Percentiles rank a stretch among this genome's conserved stretches.
Evolutionary conservation across 2,888 invertebrate genomes (phyloP).

Genomic region (Globia sparganii): DNA sequence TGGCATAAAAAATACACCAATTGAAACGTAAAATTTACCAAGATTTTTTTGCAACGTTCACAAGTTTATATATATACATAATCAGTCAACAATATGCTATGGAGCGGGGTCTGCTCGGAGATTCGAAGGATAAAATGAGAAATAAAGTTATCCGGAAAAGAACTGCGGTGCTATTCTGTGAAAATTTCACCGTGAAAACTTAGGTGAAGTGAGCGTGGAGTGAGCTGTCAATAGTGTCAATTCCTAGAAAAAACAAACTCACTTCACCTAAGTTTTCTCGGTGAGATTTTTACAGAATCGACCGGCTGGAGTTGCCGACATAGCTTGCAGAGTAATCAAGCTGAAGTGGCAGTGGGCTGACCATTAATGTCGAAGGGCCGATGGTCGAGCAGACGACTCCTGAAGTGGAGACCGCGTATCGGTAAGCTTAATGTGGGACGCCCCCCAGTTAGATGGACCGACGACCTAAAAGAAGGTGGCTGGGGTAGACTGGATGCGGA

Average conservation of each 20-base stretch:
- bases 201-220: too few relatives aligned
- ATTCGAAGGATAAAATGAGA: neutral
- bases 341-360: neutral
- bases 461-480: too few relatives aligned
- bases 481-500: neutral
- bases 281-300: too few relatives aligned
- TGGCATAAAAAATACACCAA: slow-evolving; percentile 7
- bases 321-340: too few relatives aligned
- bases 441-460: neutral
- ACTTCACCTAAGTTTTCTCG: too few relatives aligned
- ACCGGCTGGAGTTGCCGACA: too few relatives aligned
- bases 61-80: neutral
- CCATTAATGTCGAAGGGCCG: neutral
- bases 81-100: neutral
- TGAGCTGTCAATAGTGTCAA: too few relatives aligned
- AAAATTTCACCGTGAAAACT: too few relatives aligned
- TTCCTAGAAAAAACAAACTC: too few relatives aligned
- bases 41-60: neutral
- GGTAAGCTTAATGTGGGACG: neutral
- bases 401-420: neutral
- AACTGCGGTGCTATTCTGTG: too few relatives aligned
- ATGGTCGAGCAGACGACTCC: neutral
- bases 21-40: neutral
- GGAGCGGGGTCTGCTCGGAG: neutral
- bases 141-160: too few relatives aligned